These are phyloP conservation scores for Siniperca obscura DNA, from an alignment of 2,797 vertebrate species.

Conservation along the genomic window DNA sequence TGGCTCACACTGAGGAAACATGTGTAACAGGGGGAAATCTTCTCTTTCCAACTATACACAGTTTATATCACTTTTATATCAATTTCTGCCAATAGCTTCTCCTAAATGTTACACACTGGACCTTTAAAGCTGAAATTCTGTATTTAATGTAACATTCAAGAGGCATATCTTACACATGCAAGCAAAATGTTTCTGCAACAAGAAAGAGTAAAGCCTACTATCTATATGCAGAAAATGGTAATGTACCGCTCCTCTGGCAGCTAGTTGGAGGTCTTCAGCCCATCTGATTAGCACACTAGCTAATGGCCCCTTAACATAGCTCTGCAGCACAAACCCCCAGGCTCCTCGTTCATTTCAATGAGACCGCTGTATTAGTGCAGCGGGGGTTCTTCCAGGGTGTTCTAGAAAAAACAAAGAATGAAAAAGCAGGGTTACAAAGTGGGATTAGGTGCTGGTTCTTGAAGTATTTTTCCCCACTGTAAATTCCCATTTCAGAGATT, in stretches of 20 bases:
- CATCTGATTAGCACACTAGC: constrained; percentile 45
- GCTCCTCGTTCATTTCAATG: constrained; percentile 23
- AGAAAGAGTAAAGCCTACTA: neutral
- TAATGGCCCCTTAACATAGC: constrained; percentile 29
- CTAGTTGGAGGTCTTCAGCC: neutral
- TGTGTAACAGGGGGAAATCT: too few relatives aligned
- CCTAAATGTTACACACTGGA: too few relatives aligned
- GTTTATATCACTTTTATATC: too few relatives aligned
- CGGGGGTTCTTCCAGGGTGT: constrained; percentile 29
- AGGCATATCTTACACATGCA: too few relatives aligned
- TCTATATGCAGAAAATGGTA: neutral
- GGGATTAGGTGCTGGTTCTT: constrained; percentile 37
- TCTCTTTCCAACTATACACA: too few relatives aligned
- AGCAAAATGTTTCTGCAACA: neutral
- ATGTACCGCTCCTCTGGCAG: neutral
- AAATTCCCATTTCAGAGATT: neutral
- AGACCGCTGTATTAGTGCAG: constrained; percentile 29
- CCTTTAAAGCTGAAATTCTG: too few relatives aligned
- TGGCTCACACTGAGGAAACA: too few relatives aligned
- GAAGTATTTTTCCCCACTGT: neutral
- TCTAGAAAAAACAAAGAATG: constrained; percentile 14
- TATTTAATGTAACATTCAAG: too few relatives aligned
- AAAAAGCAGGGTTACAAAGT: constrained; percentile 13
- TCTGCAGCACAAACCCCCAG: constrained; percentile 15
- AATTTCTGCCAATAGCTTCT: too few relatives aligned